Evolutionary conservation across 2,113 vertebrate genomes (phyloP).

Genomic region (Gnathochromis pfefferi): DNA sequence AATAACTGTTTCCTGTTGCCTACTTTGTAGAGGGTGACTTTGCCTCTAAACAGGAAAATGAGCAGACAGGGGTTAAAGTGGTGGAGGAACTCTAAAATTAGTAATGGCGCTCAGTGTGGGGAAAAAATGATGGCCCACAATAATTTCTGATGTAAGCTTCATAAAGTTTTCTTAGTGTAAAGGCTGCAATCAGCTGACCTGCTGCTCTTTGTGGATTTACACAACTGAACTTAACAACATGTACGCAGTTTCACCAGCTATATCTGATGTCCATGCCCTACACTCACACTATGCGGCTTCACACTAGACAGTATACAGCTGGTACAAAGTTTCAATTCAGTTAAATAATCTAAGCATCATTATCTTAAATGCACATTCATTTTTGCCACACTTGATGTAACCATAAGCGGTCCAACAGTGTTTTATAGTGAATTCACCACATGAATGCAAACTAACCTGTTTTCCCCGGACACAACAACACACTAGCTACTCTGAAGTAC

Average conservation of each 20-base stretch:
- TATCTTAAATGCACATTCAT: rapidly evolving
- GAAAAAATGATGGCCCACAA: background rate
- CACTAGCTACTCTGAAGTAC: rapidly evolving
- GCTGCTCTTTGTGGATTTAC: background rate
- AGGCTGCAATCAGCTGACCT: rapidly evolving
- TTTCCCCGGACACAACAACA: rapidly evolving
- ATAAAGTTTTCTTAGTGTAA: background rate
- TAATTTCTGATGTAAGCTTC: rapidly evolving
- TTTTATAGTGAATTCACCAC: background rate
- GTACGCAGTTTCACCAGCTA: background rate
- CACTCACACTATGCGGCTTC: background rate
- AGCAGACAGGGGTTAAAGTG: background rate
- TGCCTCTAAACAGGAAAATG: background rate
- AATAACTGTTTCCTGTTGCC: background rate
- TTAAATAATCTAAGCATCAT: background rate
- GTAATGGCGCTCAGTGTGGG: background rate
- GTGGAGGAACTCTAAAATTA: rapidly evolving
- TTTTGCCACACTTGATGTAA: rapidly evolving
- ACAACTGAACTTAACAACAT: background rate
- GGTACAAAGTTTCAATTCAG: rapidly evolving
- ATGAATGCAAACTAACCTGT: background rate
- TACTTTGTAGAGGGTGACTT: rapidly evolving
- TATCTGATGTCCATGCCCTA: background rate
- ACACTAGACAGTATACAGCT: background rate
- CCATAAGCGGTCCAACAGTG: rapidly evolving